These are phyloP conservation scores for Lepidocyrtinus sp. DNA, from an alignment of 2,888 invertebrate genomes.

Conservation along the genomic window DNA sequence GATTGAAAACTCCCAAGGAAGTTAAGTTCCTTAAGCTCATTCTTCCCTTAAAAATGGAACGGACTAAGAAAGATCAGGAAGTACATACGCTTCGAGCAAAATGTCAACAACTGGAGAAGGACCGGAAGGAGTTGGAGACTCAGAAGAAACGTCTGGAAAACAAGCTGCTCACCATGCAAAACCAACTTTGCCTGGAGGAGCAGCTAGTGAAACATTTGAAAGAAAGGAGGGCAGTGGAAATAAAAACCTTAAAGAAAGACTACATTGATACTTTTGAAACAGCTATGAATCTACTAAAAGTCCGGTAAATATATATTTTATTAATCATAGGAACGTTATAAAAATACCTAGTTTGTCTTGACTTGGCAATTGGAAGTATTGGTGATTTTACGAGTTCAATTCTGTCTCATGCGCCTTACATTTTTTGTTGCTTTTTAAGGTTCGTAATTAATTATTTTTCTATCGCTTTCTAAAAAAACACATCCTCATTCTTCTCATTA, in stretches of 20 bases:
- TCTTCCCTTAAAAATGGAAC: neutral
- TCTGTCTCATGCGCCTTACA: no score
- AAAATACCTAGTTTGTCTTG: no score
- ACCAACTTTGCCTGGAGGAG: conserved; percentile 42
- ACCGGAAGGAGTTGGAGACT: conserved; percentile 48
- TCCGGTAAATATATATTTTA: no score
- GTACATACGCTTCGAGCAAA: conserved; percentile 57
- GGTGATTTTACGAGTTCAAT: no score
- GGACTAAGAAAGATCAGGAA: conserved; percentile 50
- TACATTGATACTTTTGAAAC: conserved; percentile 53
- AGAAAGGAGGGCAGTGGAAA: conserved; percentile 35
- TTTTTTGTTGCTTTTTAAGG: no score
- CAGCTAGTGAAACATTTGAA: conserved; percentile 44
- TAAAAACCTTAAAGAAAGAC: conserved; percentile 45
- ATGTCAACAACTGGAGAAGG: conserved; percentile 63
- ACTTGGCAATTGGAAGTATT: no score
- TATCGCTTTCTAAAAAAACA: no score
- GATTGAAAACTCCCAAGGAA: neutral
- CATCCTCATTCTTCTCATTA: no score
- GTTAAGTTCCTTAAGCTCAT: neutral
- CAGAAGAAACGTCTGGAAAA: conserved; percentile 57
- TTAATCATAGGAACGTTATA: no score
- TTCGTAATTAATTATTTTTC: no score
- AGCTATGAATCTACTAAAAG: conserved; percentile 59
- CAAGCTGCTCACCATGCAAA: conserved; percentile 48